phyloP scores from a whole-genome alignment of 37 sponge, comb jelly and placozoan genomes.

The Geodia barretti region DNA sequence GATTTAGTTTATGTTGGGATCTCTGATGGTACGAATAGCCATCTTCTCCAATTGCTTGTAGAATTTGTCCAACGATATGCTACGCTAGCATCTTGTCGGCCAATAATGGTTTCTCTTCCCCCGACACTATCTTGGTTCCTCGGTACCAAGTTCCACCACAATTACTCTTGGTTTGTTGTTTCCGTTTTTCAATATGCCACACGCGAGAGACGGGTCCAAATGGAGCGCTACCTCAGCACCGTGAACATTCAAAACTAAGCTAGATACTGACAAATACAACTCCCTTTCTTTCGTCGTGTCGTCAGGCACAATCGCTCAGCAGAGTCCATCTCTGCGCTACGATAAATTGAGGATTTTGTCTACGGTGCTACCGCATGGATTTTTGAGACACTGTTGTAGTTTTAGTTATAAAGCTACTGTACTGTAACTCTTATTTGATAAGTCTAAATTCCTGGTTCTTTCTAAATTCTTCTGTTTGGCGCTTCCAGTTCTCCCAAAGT shows the following conservation, averaged over 20 bases:
- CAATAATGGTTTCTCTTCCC: not conserved
- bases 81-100: not conserved
- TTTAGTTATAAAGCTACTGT: too few species aligned
- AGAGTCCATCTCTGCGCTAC: not conserved
- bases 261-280: slow-evolving; percentile 3
- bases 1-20: not conserved
- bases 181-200: not conserved
- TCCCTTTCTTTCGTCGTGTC: not conserved
- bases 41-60: not conserved
- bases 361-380: too few species aligned
- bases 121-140: not conserved
- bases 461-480: too few species aligned
- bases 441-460: too few species aligned
- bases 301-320: not conserved
- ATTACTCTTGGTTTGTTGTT: not conserved
- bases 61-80: not conserved
- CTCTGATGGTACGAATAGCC: not conserved
- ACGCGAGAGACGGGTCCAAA: not conserved
- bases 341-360: too few species aligned
- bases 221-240: not conserved
- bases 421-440: too few species aligned
- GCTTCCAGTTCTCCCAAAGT: too few species aligned
- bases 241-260: slow-evolving; percentile 10
- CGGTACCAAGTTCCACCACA: not conserved
- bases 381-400: too few species aligned